phyloP scores from a whole-genome alignment of 2,888 invertebrate genomes.

The Thelaira solivaga region DNA sequence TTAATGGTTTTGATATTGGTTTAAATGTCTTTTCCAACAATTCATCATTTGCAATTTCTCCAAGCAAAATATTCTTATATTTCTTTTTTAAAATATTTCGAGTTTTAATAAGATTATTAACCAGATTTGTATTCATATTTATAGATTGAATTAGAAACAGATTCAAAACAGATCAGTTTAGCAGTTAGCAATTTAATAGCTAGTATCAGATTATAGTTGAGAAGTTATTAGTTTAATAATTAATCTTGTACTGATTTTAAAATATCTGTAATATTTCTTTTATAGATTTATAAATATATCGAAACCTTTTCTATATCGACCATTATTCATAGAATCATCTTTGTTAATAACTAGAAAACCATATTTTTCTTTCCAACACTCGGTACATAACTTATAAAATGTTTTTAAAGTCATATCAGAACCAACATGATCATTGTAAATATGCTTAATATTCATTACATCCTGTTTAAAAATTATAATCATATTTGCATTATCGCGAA shows the following conservation, averaged over 20 bases:
- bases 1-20: not conserved
- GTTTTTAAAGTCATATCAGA: slow-evolving; percentile 2
- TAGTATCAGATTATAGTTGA: no score
- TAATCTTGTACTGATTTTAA: slow-evolving; percentile 7
- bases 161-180: no score
- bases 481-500: slow-evolving; percentile 72
- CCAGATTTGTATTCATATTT: not conserved
- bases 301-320: slow-evolving; percentile 6
- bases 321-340: slow-evolving; percentile 11
- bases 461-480: slow-evolving; percentile 68
- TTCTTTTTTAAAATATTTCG: not conserved
- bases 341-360: slow-evolving; percentile 11
- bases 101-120: not conserved
- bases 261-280: not conserved
- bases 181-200: no score
- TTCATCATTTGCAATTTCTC: not conserved
- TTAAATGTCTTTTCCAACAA: not conserved
- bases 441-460: not conserved
- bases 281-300: slow-evolving; percentile 10
- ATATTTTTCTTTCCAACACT: no score
- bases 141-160: no score
- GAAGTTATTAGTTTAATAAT: slow-evolving; percentile 2
- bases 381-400: not conserved
- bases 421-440: not conserved
- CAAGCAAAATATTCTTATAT: not conserved